Conservation (phyloP, 2,113 vertebrate species). For the Isurus oxyrinchus region DNA sequence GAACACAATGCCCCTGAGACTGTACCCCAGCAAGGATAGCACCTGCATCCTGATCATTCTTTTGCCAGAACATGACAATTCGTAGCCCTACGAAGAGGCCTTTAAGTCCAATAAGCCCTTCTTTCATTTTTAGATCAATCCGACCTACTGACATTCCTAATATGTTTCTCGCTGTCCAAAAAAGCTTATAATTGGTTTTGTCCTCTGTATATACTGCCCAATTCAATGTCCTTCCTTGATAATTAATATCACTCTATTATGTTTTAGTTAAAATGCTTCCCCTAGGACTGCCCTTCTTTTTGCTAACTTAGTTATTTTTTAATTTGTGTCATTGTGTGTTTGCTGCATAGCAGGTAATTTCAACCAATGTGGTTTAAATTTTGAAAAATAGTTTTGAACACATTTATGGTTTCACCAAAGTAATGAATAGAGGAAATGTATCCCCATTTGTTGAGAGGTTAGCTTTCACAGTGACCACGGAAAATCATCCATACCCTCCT, state of each 20-base stretch:
- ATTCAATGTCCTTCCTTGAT: background rate
- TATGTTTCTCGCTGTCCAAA: background rate
- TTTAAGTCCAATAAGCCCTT: background rate
- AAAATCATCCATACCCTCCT: background rate
- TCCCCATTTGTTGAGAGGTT: background rate
- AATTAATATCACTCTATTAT: background rate
- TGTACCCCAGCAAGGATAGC: background rate
- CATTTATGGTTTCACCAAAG: background rate
- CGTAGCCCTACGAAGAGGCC: background rate
- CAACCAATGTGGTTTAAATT: background rate
- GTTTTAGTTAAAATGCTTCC: background rate
- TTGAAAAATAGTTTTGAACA: background rate
- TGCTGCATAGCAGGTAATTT: background rate
- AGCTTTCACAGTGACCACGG: background rate
- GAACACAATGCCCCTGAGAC: background rate
- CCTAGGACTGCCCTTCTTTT: background rate
- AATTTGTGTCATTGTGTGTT: background rate
- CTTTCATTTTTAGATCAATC: background rate
- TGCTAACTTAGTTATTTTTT: background rate
- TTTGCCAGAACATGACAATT: background rate
- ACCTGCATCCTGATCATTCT: background rate
- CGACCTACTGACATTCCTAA: background rate
- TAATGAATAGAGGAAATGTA: background rate
- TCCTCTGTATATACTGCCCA: background rate
- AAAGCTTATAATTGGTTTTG: background rate